A percentile compares a stretch with the other conserved stretches of the same genome.
Conservation (phyloP, 2,797 vertebrate genomes). For the Catharus ustulatus region DNA sequence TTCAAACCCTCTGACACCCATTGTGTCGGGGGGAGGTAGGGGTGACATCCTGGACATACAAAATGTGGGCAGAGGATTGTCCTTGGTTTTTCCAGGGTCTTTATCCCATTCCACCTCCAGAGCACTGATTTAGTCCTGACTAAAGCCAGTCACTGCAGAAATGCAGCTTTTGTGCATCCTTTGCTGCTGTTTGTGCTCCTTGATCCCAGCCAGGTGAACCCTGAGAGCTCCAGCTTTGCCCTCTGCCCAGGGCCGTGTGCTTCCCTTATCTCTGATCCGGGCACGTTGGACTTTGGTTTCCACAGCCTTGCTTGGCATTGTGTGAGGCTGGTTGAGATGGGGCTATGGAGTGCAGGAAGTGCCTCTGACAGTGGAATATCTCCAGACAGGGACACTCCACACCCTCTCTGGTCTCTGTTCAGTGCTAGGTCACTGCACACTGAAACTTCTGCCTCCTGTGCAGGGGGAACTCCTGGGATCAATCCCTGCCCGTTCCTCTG, state of each 20-base stretch:
- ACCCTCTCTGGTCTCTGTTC: not conserved
- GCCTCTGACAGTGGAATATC: accelerated
- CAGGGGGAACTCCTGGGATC: not conserved
- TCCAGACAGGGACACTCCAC: not conserved
- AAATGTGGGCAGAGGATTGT: not conserved
- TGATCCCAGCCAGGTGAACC: not conserved
- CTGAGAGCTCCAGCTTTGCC: not conserved
- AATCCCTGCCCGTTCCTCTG: accelerated
- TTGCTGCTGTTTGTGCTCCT: not conserved
- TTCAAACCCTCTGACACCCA: accelerated
- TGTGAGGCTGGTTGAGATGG: not conserved
- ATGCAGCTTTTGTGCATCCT: not conserved
- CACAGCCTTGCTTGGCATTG: not conserved
- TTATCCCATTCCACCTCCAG: not conserved
- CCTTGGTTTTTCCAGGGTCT: not conserved
- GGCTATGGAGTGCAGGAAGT: too few relatives aligned
- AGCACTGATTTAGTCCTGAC: not conserved
- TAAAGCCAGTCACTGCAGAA: not conserved
- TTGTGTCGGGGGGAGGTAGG: accelerated
- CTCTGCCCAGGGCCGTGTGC: not conserved
- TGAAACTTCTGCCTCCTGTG: not conserved
- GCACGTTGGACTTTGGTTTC: accelerated
- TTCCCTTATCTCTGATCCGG: not conserved
- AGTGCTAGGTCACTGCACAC: not conserved
- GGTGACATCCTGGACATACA: not conserved